Evolutionary conservation across 2,797 vertebrate genomes (phyloP).

Genomic region (Typhlichthys eigenmanni): DNA sequence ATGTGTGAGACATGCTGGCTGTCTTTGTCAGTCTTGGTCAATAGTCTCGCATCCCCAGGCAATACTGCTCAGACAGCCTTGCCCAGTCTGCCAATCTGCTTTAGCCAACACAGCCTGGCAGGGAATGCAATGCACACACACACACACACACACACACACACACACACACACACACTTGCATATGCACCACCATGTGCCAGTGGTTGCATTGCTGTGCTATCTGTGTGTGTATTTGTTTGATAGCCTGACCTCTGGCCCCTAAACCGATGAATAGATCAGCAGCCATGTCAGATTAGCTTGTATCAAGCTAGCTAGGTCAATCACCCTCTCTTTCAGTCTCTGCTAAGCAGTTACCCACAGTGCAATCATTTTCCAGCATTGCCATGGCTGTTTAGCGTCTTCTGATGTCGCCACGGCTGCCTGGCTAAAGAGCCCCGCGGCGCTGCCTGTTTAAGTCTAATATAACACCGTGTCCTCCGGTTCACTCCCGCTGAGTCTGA

Average conservation of each 20-base stretch:
- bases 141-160: slow-evolving; percentile 1
- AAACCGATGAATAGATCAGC: slow-evolving; percentile 8
- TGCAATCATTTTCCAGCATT: slow-evolving; percentile 51
- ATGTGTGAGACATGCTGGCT: slow-evolving; percentile 17
- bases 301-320: too few relatives aligned
- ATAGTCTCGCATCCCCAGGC: slow-evolving; percentile 23
- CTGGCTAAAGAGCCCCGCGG: slow-evolving; percentile 39
- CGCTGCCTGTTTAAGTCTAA: slow-evolving; percentile 61
- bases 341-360: slow-evolving; percentile 49
- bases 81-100: slow-evolving; percentile 4
- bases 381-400: slow-evolving; percentile 60
- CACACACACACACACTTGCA: slow-evolving; percentile 1
- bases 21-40: slow-evolving; percentile 22
- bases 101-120: not conserved
- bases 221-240: slow-evolving; percentile 6
- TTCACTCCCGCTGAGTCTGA: slow-evolving; percentile 56
- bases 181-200: not conserved
- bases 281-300: slow-evolving; percentile 18
- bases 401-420: slow-evolving; percentile 48
- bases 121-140: not conserved
- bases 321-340: slow-evolving; percentile 20
- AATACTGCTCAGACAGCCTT: slow-evolving; percentile 8
- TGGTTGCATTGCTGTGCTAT: slow-evolving; percentile 8
- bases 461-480: slow-evolving; percentile 63
- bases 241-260: slow-evolving; percentile 19